These are phyloP conservation scores for Virgularia gustaviana DNA, from an alignment of 92 coral and sea anemone species.

Conservation along the genomic window DNA sequence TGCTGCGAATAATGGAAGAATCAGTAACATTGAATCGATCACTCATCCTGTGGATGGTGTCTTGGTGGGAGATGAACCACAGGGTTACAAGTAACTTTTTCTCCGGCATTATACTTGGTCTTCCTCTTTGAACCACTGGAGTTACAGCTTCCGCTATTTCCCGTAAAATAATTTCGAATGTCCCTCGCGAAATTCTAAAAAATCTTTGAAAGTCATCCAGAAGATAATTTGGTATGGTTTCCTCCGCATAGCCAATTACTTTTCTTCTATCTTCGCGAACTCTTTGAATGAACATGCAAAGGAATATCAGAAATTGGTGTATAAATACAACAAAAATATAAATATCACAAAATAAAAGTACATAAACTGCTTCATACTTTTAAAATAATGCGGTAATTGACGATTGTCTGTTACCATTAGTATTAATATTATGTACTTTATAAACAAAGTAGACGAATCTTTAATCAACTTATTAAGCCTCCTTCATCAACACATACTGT, in stretches of 20 bases:
- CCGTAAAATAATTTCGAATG: no score
- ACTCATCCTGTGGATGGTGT: constrained; percentile 5
- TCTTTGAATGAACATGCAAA: background rate
- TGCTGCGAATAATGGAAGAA: constrained; percentile 2
- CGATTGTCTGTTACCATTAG: background rate
- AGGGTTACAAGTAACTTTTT: constrained; percentile 1
- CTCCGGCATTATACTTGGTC: background rate
- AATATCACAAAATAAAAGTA: background rate
- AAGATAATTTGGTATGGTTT: constrained; percentile 6
- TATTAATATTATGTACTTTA: no score
- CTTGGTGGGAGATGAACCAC: constrained; percentile 2
- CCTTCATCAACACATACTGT: no score
- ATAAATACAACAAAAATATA: background rate
- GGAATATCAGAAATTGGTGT: background rate
- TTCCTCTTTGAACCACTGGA: constrained; percentile 2
- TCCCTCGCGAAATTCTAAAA: no score
- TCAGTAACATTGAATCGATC: constrained; percentile 9
- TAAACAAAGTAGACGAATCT: no score
- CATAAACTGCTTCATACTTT: background rate
- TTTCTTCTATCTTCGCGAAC: constrained; percentile 2
- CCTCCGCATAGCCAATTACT: background rate
- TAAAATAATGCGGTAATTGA: background rate
- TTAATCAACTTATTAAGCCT: no score
- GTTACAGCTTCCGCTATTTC: background rate
- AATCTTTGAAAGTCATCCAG: background rate